Evolutionary conservation across 2,888 invertebrate genomes (phyloP), one percentile per base, ranked within the genome.

Genomic region (Microplitis manilae): DNA sequence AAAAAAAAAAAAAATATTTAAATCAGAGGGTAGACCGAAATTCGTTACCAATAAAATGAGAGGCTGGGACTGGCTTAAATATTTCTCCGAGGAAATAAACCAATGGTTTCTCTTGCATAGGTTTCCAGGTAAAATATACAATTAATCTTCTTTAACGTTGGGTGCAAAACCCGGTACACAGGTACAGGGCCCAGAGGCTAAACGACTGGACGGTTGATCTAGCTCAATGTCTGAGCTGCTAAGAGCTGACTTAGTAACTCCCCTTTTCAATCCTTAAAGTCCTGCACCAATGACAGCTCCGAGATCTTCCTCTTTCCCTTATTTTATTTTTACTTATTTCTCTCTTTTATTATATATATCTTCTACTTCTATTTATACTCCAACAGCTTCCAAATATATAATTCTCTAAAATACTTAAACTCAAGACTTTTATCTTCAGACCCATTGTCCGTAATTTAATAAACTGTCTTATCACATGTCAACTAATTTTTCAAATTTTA

Each of bases 91-190:
- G 38, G 69, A 7, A 59, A 69, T 70, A 62, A 69, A 50, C 30
- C 70, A 76, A 76, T 76, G 67, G 65, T 71, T 67, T 71, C 61
- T 41, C 61, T 70, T 61, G n/a, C 38, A 30, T 30, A 4, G 65
- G 65, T 76, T 60, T 59, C 59, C 70, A 76, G 75, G 75, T 76
- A 76, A 76, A 76, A 76, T 76, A 50, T 65, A 30, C 70, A 50
- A 76, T 70, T 71, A 65, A 65, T 70, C 65, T 76, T 64, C 39
- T 69, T 76, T 71, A 15, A 71, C 75, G 30, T 64, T 70, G 65
- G 59, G 68, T 65, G 60, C 71, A 65, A 76, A 76, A 61, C 61
- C 74, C 68, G 30, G 30, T 30, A 30, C 30, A 30, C 30, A 30
- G 30, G 30, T 30, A 13, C 30, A 50, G 69, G 59, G 59, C 50